Percentiles rank a stretch among this genome's conserved stretches.
Conservation (phyloP, 2,113 vertebrate genomes). For the Polypterus senegalus region DNA sequence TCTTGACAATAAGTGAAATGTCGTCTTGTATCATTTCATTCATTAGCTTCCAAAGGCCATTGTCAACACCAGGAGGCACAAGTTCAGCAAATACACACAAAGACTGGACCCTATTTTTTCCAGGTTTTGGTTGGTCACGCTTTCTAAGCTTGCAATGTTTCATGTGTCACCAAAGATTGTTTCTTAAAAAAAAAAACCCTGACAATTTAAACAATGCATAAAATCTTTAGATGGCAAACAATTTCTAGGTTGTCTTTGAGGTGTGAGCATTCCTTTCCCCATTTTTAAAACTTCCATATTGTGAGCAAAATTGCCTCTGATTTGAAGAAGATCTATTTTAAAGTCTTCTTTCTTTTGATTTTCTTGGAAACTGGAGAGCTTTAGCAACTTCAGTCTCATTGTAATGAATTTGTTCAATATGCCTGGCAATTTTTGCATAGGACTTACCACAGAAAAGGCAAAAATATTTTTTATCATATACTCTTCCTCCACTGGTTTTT, state of each 20-base stretch:
- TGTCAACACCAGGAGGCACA: slow-evolving; percentile 5
- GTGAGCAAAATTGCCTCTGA: slow-evolving; percentile 11
- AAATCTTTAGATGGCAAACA: slow-evolving; percentile 1
- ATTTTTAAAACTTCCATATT: slow-evolving; percentile 13
- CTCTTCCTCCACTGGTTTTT: slow-evolving; percentile 11
- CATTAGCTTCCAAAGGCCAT: slow-evolving; percentile 13
- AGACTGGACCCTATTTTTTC: slow-evolving; percentile 16
- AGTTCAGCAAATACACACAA: slow-evolving; percentile 15
- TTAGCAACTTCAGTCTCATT: slow-evolving; percentile 10
- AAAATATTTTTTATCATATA: slow-evolving; percentile 13
- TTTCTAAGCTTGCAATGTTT: slow-evolving; percentile 10
- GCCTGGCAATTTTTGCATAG: slow-evolving; percentile 5
- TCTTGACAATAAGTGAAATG: slow-evolving; percentile 6
- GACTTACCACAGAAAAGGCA: slow-evolving; percentile 8
- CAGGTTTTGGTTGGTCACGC: slow-evolving; percentile 8
- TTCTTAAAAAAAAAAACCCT: slow-evolving; percentile 5
- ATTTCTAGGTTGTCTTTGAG: slow-evolving; percentile 13
- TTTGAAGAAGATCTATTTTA: slow-evolving; percentile 13
- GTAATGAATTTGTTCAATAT: slow-evolving; percentile 2
- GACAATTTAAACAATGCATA: slow-evolving; percentile 14
- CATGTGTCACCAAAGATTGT: slow-evolving; percentile 15
- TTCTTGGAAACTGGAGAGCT: slow-evolving; percentile 8
- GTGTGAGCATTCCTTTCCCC: slow-evolving; percentile 10
- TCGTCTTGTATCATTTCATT: slow-evolving; percentile 14
- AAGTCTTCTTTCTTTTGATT: slow-evolving; percentile 12